Evolutionary conservation across 2,113 vertebrate genomes (phyloP), one percentile per base, ranked within the genome.

Genomic region (Oncorhynchus keta): DNA sequence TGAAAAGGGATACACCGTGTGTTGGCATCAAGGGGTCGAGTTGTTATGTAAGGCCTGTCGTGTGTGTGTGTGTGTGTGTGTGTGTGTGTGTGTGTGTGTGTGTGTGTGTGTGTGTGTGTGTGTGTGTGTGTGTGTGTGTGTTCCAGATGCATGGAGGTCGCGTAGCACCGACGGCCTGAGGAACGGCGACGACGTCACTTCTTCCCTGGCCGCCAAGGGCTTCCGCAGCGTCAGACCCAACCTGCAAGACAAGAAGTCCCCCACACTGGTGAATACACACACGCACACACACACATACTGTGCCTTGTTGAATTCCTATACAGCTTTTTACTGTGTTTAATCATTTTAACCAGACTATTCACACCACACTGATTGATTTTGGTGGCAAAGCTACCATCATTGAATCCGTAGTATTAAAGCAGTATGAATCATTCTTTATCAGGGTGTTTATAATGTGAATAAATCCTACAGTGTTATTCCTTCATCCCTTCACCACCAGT

Each of bases 221-320:
- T 99, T 98, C 87, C 94, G 97, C 88, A 99, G 97, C 0, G 96
- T 98, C 85, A 94, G 95, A 75, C 97, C 97, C 84, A 97, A 96
- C 82, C 93, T 99, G 0, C 96, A 97, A 88, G 97, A 99, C 78
- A 97, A 96, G 90, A 98, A 92, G 85, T 96, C 97, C 8, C 93
- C 96, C 72, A 88, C 93, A 81, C 96, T 95, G 96, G 98, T 99
- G 95, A 94, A 61, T 20, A 57, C 51, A 39, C 61, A 14, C 20
- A 2, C 1, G 3, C 11, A 18, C 20, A 35, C 20, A 39, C 35
- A 45, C 68, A 70, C n/a, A 67, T 18, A 30, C 67, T 22, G n/a
- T 62, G 59, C 16, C 8, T n/a, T 22, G 59, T 62, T 22, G 7
- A 62, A 45, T 45, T 11, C 39, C 9, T 45, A 45, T 11, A 9